Percentiles rank a stretch among this genome's conserved stretches.
Conservation (phyloP, 2,113 vertebrate species). For the Elgaria multicarinata region DNA sequence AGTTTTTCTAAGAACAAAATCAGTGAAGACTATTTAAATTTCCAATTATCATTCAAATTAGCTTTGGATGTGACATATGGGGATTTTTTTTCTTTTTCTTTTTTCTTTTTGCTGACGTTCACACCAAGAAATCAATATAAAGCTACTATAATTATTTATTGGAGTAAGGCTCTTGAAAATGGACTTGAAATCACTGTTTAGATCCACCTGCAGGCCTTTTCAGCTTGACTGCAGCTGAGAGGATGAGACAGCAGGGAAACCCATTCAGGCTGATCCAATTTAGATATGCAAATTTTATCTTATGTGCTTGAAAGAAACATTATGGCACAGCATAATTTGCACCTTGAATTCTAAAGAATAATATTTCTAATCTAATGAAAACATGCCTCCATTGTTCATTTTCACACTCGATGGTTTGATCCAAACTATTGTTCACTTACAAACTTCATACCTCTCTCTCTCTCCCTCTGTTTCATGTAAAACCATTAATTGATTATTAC, state of each 20-base stretch:
- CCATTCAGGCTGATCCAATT: conserved; percentile 82
- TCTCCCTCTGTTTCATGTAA: conserved; percentile 22
- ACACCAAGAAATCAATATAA: conserved; percentile 59
- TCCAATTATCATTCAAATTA: conserved; percentile 52
- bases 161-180: conserved; percentile 60
- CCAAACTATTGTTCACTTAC: conserved; percentile 40
- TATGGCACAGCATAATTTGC: conserved; percentile 73
- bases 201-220: conserved; percentile 73
- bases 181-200: conserved; percentile 65
- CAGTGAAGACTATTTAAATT: conserved; percentile 48
- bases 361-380: conserved; percentile 81
- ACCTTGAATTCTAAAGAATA: conserved; percentile 78
- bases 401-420: conserved; percentile 52
- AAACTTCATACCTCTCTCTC: conserved; percentile 8
- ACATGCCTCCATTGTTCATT: conserved; percentile 68
- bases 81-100: conserved; percentile 41
- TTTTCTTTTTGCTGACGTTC: conserved; percentile 44
- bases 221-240: conserved; percentile 62
- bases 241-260: conserved; percentile 72
- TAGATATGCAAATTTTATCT: conserved; percentile 87
- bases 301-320: conserved; percentile 75
- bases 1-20: conserved; percentile 32
- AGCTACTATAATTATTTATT: conserved; percentile 45
- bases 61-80: conserved; percentile 15
- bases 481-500: conserved; percentile 44